These are phyloP conservation scores for Onychostoma macrolepis DNA, from an alignment of 2,113 vertebrate genomes.

Conservation along the genomic window DNA sequence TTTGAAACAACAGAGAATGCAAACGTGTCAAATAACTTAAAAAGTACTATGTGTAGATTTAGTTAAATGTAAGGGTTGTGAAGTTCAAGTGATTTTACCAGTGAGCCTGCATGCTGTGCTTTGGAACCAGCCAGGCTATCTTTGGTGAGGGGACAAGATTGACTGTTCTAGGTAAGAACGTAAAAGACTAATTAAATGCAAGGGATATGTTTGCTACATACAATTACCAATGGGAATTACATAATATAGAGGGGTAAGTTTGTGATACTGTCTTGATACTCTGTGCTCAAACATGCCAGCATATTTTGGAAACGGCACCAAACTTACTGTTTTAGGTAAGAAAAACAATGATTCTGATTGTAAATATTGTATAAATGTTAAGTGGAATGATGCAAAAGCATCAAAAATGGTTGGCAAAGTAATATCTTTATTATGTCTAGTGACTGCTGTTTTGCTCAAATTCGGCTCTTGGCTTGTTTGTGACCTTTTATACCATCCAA, in stretches of 20 bases:
- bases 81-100: slow-evolving; percentile 4
- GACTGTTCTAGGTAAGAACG: slow-evolving; percentile 59
- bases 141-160: slow-evolving; percentile 68
- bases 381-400: background rate
- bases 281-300: slow-evolving; percentile 56
- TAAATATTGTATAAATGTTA: background rate
- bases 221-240: background rate
- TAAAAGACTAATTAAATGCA: background rate
- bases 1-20: background rate
- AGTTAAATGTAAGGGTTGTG: background rate
- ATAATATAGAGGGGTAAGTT: slow-evolving; percentile 3
- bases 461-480: background rate
- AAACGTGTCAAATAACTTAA: background rate
- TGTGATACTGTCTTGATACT: slow-evolving; percentile 47
- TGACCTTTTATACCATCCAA: background rate
- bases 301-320: slow-evolving; percentile 61
- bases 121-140: slow-evolving; percentile 45
- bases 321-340: slow-evolving; percentile 65
- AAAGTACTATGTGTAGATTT: background rate
- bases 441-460: background rate
- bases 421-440: background rate
- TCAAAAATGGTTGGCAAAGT: background rate
- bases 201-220: background rate
- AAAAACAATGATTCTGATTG: background rate
- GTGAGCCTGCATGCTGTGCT: slow-evolving; percentile 14